Conservation (phyloP, 2,113 vertebrate genomes). For the Rhodinocichla rosea region DNA sequence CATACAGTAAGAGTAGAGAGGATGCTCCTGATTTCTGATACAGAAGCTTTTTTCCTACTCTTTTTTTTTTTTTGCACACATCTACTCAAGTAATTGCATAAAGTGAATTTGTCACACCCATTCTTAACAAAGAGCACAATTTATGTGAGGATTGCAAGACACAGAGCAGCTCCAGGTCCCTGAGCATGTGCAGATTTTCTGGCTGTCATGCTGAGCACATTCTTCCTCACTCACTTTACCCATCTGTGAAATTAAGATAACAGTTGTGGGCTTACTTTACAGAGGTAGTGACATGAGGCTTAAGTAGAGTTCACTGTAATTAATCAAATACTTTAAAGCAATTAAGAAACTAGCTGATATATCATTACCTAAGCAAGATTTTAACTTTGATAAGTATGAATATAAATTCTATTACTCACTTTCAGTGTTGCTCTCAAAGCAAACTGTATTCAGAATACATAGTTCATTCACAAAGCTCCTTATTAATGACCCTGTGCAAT, state of each 20-base stretch:
- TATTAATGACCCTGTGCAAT: background rate
- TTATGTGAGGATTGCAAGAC: background rate
- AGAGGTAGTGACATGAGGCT: background rate
- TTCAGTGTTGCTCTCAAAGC: background rate
- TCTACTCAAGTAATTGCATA: background rate
- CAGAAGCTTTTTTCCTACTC: background rate
- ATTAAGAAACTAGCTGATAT: background rate
- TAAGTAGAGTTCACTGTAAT: background rate
- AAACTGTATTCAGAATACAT: background rate
- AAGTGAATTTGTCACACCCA: background rate
- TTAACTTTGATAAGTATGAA: background rate
- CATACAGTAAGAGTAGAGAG: background rate
- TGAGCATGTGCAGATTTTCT: background rate
- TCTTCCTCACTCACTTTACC: background rate
- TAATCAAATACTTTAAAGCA: constrained; percentile 24
- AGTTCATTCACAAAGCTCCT: background rate
- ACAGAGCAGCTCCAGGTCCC: background rate
- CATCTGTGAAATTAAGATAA: constrained; percentile 41
- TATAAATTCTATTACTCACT: background rate
- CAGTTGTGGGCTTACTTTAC: background rate
- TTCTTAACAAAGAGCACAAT: background rate
- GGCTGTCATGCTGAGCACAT: background rate
- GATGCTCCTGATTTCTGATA: background rate
- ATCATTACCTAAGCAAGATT: background rate
- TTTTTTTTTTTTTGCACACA: background rate